Percentiles rank a stretch among this genome's conserved stretches.
Conservation (phyloP, 2,113 vertebrate species). For the Dromaius novaehollandiae region DNA sequence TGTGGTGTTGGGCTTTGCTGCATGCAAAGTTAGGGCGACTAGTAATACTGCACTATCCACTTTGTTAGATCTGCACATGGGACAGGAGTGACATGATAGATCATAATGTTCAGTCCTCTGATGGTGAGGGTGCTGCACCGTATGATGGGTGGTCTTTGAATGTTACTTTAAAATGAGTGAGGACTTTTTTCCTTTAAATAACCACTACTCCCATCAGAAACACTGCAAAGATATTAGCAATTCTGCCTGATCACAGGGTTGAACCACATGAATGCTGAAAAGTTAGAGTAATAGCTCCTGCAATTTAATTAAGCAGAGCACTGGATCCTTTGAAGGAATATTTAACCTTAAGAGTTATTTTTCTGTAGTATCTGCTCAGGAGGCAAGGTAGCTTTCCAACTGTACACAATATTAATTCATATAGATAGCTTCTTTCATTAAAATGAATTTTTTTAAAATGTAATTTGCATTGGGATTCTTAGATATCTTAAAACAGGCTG, state of each 20-base stretch:
- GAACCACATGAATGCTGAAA: background rate
- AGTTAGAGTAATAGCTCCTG: background rate
- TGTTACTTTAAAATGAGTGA: background rate
- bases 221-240: background rate
- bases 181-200: background rate
- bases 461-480: background rate
- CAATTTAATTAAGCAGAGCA: background rate
- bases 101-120: background rate
- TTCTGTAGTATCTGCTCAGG: background rate
- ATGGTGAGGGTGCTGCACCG: too few species aligned
- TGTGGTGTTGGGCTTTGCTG: background rate
- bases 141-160: background rate
- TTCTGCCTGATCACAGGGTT: background rate
- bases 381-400: background rate
- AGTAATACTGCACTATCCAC: background rate
- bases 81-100: background rate
- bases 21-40: background rate
- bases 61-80: background rate
- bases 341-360: background rate
- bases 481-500: background rate
- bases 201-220: background rate
- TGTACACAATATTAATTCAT: background rate
- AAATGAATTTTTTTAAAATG: background rate
- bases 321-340: background rate
- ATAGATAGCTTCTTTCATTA: background rate